Conservation (phyloP, 2,888 invertebrate genomes). For the Lomographa bimaculata region DNA sequence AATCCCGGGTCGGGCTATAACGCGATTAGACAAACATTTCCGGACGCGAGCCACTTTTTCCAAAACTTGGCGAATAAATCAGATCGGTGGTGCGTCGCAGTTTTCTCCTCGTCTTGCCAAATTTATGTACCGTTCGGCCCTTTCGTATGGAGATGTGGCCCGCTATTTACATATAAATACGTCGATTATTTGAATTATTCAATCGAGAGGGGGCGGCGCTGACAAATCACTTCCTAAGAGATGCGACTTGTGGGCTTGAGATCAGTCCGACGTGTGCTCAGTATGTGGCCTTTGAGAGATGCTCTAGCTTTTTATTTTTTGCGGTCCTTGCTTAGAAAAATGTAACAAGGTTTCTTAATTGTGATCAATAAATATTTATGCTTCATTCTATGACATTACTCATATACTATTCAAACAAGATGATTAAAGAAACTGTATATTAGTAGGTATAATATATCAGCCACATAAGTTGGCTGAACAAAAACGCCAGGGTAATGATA, state of each 20-base stretch:
- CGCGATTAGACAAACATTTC: conserved; percentile 83
- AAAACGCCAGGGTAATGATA: no score
- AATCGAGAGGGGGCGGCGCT: conserved; percentile 83
- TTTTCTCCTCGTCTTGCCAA: conserved; percentile 82
- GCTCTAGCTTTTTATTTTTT: conserved; percentile 52
- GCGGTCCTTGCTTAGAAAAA: conserved; percentile 39
- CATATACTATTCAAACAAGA: no score
- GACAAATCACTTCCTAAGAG: conserved; percentile 83
- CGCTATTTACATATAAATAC: conserved; percentile 84
- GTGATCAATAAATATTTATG: no score
- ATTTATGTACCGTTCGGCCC: conserved; percentile 84
- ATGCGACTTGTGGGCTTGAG: conserved; percentile 74
- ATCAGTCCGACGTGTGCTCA: conserved; percentile 67
- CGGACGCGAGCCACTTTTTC: conserved; percentile 80
- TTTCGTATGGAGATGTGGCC: conserved; percentile 83
- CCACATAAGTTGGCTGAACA: no score
- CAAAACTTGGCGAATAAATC: conserved; percentile 81
- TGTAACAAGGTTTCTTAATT: no score
- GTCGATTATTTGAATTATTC: conserved; percentile 84
- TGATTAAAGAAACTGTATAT: no score
- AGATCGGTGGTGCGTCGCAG: conserved; percentile 81
- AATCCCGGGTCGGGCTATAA: conserved; percentile 71
- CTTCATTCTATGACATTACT: no score
- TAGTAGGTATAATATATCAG: no score
- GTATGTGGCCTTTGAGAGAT: conserved; percentile 42